phyloP scores from a whole-genome alignment of 1,140 invertebrate genomes.

The Sycophila sp. region DNA sequence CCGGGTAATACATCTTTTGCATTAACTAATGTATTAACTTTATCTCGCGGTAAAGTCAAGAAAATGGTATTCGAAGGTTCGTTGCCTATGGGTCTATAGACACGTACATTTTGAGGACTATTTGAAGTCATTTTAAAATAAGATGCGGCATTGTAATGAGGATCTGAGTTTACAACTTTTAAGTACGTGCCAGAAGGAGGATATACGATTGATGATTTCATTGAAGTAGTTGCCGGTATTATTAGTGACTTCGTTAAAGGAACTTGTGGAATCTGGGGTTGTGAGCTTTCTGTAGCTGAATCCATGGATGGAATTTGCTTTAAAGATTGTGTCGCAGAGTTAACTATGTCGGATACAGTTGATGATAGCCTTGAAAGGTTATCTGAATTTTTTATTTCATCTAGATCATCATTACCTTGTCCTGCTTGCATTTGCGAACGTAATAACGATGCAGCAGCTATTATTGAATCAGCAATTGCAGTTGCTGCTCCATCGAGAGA shows the following conservation, averaged over 20 bases:
- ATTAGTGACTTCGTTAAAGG: background rate
- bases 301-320: background rate
- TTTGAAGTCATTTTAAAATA: background rate
- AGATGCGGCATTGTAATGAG: background rate
- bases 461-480: background rate
- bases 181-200: background rate
- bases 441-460: background rate
- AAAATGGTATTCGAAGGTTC: background rate
- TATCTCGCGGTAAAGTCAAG: constrained; percentile 30
- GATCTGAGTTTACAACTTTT: background rate
- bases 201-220: background rate
- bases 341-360: background rate
- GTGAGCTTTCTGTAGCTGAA: background rate
- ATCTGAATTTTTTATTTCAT: too few relatives aligned
- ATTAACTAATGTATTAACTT: constrained; percentile 30
- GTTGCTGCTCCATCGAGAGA: background rate
- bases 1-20: constrained; percentile 27
- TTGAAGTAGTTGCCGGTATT: background rate
- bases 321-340: background rate
- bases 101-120: background rate
- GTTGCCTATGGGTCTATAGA: background rate
- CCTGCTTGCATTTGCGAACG: background rate
- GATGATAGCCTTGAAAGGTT: too few relatives aligned
- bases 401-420: too few relatives aligned
- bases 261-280: too few relatives aligned